Evolutionary conservation across 2,797 vertebrate genomes (phyloP), one percentile per base, ranked within the genome.

Genomic region (Octomys mimax): DNA sequence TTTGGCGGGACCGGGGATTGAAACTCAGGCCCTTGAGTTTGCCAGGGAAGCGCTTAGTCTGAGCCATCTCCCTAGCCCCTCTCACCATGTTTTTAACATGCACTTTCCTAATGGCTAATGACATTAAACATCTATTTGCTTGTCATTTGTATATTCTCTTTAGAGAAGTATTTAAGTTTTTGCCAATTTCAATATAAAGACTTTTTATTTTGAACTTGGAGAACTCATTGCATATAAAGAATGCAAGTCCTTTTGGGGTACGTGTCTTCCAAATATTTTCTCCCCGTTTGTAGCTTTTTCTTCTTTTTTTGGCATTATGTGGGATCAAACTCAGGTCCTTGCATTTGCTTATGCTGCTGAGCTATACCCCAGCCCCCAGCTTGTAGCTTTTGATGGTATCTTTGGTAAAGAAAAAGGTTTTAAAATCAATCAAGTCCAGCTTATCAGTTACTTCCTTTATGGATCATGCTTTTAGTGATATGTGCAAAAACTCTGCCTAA

Each of bases 401-500:
- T 88, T 77, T 85, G 73, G 22, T 78, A 93, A 42, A 88, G 49
- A 21, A 75, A 54, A 80, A n/a, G 11, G 71, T 91, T 92, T 78
- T 70, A 91, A 84, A 61, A 88, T 94, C 89, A 95, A 79, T 87
- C 33, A 79, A 92, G 21, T 83, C 26, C 49, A 90, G 31, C 2
- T 89, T 90, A 75, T 0, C n/a, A 82, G 21, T 86, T 93, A 95
- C 83, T 94, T 89, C 57, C 92, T 90, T 85, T 90, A 33, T 73
- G n/a, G 13, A 59, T 54, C 77, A 33, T 83, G 24, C 73, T 87
- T 92, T 94, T 71, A 18, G 22, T 90, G 31, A 73, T 14, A 52
- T 77, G 16, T 57, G 33, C 70, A 88, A 88, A 85, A 87, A 66
- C 6, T 49, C 59, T 95, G 14, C 18, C 26, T 88, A 81, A 70